Percentiles rank a stretch among this genome's conserved stretches.
These are phyloP conservation scores for Ornithoptera alexandrae DNA, from an alignment of 2,888 invertebrate species.

Conservation along the genomic window DNA sequence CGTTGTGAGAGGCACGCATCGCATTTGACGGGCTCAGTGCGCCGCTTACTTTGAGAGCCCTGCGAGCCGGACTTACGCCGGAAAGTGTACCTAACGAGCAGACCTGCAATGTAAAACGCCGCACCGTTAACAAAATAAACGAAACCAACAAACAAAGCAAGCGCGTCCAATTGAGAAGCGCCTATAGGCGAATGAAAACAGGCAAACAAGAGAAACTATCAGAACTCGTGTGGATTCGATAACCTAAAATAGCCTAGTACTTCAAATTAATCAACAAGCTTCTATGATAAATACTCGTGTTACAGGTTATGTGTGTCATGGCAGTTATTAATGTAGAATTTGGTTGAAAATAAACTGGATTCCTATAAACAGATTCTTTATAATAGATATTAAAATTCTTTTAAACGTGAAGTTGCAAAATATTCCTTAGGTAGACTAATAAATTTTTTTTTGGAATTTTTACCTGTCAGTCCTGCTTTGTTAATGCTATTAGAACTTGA, in stretches of 20 bases:
- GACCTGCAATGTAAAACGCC: slow-evolving; percentile 81
- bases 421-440: neutral
- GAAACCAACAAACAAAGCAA: slow-evolving; percentile 68
- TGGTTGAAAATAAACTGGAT: neutral
- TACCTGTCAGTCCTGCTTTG: slow-evolving; percentile 83
- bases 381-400: slow-evolving; percentile 4
- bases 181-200: slow-evolving; percentile 74
- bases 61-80: slow-evolving; percentile 80
- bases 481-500: slow-evolving; percentile 85
- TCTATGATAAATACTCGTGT: slow-evolving; percentile 52
- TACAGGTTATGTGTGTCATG: slow-evolving; percentile 13
- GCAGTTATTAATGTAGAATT: slow-evolving; percentile 14
- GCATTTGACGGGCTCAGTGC: slow-evolving; percentile 77
- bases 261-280: slow-evolving; percentile 12
- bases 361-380: neutral
- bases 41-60: slow-evolving; percentile 76
- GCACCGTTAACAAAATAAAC: slow-evolving; percentile 78
- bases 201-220: slow-evolving; percentile 63
- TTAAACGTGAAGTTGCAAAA: neutral
- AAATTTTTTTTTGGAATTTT: slow-evolving; percentile 44
- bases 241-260: slow-evolving; percentile 39
- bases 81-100: slow-evolving; percentile 81
- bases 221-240: slow-evolving; percentile 67
- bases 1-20: slow-evolving; percentile 80
- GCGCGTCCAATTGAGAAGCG: slow-evolving; percentile 78